phyloP scores from a whole-genome alignment of 2,888 invertebrate genomes.

The Trachelus tabidus region DNA sequence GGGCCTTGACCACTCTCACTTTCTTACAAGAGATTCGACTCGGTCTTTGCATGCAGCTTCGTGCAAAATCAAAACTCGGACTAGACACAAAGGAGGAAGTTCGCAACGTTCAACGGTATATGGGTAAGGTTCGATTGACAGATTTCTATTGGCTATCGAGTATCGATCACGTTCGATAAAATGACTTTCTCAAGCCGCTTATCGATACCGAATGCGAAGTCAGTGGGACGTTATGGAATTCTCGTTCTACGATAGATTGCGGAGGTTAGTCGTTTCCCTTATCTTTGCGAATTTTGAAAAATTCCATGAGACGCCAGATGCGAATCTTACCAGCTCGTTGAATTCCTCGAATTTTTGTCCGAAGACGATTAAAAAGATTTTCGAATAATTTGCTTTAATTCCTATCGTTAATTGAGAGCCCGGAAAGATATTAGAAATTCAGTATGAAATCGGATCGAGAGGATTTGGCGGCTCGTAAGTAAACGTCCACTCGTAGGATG shows the following conservation, averaged over 20 bases:
- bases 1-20: constrained; percentile 46
- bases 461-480: not conserved
- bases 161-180: not conserved
- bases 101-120: not conserved
- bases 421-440: too few species aligned
- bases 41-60: not conserved
- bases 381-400: not conserved
- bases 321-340: not conserved
- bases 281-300: not conserved
- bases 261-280: not conserved
- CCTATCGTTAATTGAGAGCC: not conserved
- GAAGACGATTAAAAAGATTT: not conserved
- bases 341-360: not conserved
- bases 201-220: not conserved
- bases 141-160: not conserved
- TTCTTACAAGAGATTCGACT: constrained; percentile 30
- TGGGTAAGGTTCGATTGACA: not conserved
- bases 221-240: not conserved
- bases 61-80: not conserved
- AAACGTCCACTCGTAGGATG: not conserved
- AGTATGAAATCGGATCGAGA: not conserved
- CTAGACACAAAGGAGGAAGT: not conserved
- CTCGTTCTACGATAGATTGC: not conserved
- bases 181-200: not conserved
- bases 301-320: not conserved